phyloP scores from a whole-genome alignment of 2,888 invertebrate species.

The Limnephilus lunatus region DNA sequence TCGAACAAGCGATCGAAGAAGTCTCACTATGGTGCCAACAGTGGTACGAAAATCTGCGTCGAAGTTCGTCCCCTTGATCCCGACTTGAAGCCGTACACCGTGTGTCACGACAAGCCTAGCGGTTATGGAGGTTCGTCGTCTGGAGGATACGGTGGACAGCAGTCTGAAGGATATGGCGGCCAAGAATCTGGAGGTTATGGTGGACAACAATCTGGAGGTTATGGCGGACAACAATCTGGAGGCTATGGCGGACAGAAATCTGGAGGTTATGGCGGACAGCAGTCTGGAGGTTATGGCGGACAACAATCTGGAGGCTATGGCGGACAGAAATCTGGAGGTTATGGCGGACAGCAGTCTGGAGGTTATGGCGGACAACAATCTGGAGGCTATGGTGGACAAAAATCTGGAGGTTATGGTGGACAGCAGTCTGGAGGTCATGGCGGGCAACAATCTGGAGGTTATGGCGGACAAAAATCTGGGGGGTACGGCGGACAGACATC shows the following conservation, averaged over 20 bases:
- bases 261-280: conserved; percentile 28
- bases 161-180: conserved; percentile 45
- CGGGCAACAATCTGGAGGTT: background rate
- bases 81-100: conserved; percentile 47
- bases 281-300: conserved; percentile 21
- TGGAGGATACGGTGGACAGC: conserved; percentile 40
- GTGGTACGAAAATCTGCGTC: conserved; percentile 44
- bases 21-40: background rate
- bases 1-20: conserved; percentile 26
- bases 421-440: background rate
- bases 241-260: conserved; percentile 36
- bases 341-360: conserved; percentile 22
- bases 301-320: conserved; percentile 14
- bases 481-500: background rate
- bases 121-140: conserved; percentile 23
- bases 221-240: conserved; percentile 33
- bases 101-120: conserved; percentile 40
- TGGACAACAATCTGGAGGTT: conserved; percentile 25
- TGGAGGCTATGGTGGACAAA: conserved; percentile 21
- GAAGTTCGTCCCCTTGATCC: conserved; percentile 50
- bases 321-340: background rate
- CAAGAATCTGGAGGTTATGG: conserved; percentile 43
- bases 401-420: background rate
- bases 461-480: background rate
- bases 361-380: conserved; percentile 22